phyloP scores from a whole-genome alignment of 1,140 invertebrate genomes.

The Apis cerana region DNA sequence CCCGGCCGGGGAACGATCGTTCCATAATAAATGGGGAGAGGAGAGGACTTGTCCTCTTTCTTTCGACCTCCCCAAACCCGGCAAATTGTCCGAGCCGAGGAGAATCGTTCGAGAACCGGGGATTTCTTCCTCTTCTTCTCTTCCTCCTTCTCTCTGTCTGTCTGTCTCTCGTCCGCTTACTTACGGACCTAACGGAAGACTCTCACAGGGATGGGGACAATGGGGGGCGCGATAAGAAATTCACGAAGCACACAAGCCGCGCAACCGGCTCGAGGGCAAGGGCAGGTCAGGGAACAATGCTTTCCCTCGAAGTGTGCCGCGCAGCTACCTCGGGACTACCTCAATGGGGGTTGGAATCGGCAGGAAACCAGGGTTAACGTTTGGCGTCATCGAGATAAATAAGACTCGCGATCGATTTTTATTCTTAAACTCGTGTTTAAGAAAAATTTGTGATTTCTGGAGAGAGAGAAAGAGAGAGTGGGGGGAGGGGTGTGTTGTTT shows the following conservation, averaged over 20 bases:
- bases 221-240: conserved; percentile 55
- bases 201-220: conserved; percentile 16
- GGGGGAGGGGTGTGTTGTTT: too few species aligned
- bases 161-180: too few species aligned
- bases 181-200: too few species aligned
- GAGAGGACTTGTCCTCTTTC: background rate
- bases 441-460: too few species aligned
- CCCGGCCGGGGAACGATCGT: conserved; percentile 25
- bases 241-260: conserved; percentile 53
- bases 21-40: conserved; percentile 60
- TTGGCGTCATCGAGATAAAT: background rate
- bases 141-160: too few species aligned
- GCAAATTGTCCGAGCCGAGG: conserved; percentile 32
- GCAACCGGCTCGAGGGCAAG: conserved; percentile 35
- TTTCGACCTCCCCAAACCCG: background rate
- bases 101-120: background rate
- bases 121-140: background rate
- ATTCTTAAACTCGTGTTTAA: too few species aligned
- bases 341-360: conserved; percentile 32
- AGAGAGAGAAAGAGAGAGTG: too few species aligned
- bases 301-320: conserved; percentile 24
- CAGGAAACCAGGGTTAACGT: conserved; percentile 37
- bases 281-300: conserved; percentile 55
- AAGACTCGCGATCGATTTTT: too few species aligned
- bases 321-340: conserved; percentile 21